Base-by-base conservation (phyloP, 2,888 invertebrate genomes). In the Trichogramma dendrolimi region DNA sequence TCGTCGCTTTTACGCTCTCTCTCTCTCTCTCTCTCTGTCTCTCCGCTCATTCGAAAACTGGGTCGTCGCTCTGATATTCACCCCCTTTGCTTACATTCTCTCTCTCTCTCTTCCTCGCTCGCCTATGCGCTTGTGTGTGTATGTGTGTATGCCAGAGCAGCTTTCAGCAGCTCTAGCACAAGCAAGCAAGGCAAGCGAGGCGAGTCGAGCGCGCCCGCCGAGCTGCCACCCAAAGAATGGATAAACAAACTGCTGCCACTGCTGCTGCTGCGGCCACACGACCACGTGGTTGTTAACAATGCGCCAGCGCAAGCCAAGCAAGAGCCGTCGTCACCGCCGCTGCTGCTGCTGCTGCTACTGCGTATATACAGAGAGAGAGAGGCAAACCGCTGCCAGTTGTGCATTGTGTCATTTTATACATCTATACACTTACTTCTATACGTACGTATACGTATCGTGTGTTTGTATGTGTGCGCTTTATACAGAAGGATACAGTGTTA, bases 31-130 rank as follows among this genome's bases (percentile, higher is more conserved):
- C 39, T 39, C 51, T 14, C 11, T n/a, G 48, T 11, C 14, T 48
- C 48, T n/a, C 6, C 11, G 48, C n/a, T 11, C n/a, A 48, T 48
- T 48, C 48, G n/a, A 11, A 48, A 10, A 48, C 7, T 6, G 48
- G 48, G 64, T 64, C 59, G 59, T 64, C 64, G 58, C 55, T 52
- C 56, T 60, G 50, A 57, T 60, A 50, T 48, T 46, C 58, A 47
- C 55, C 47, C 43, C 54, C 42, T 47, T 52, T 48, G 27, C 52
- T 43, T 27, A 42, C 52, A 42, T 50, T 39, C 52, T 27, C 43
- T n/a, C 60, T 52, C 10, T 58, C 44, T 48, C 27, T 14, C 27
- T 47, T 41, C 39, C 42, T n/a, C 40, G 41, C 43, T 59, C 44
- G 61, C 27, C 27, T 27, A 27, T 27, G 27, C 27, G 27, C 27